Conservation (phyloP, 2,888 invertebrate genomes). For the Mimumesa dahlbomi region DNA sequence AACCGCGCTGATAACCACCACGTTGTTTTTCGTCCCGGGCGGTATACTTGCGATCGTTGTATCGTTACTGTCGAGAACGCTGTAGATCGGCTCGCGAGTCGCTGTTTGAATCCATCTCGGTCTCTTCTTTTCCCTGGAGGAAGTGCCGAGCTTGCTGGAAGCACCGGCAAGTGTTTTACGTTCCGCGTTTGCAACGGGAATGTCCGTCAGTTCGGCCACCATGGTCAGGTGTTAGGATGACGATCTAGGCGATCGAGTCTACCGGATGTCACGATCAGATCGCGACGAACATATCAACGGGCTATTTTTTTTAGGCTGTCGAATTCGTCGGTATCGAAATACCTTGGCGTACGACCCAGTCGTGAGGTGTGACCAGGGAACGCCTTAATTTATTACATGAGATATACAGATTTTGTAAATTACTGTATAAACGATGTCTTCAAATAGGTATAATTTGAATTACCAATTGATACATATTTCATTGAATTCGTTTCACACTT, state of each 20-base stretch:
- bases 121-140: constrained; percentile 39
- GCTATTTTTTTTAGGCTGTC: no score
- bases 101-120: constrained; percentile 73
- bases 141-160: constrained; percentile 11
- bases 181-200: constrained; percentile 62
- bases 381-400: no score
- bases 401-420: background rate
- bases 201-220: constrained; percentile 74
- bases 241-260: constrained; percentile 31
- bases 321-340: constrained; percentile 23
- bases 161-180: constrained; percentile 46
- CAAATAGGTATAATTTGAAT: no score
- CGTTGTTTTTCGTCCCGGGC: constrained; percentile 30
- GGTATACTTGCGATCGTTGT: background rate
- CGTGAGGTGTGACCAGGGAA: background rate
- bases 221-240: constrained; percentile 51
- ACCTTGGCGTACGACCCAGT: constrained; percentile 25
- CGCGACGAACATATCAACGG: constrained; percentile 53
- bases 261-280: constrained; percentile 72
- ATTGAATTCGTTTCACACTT: no score
- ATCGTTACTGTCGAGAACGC: constrained; percentile 64
- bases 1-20: constrained; percentile 57
- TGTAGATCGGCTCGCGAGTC: constrained; percentile 73
- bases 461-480: no score
- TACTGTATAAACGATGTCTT: no score